These are phyloP conservation scores for Orussus abietinus DNA, from an alignment of 1,140 invertebrate genomes.

Conservation along the genomic window DNA sequence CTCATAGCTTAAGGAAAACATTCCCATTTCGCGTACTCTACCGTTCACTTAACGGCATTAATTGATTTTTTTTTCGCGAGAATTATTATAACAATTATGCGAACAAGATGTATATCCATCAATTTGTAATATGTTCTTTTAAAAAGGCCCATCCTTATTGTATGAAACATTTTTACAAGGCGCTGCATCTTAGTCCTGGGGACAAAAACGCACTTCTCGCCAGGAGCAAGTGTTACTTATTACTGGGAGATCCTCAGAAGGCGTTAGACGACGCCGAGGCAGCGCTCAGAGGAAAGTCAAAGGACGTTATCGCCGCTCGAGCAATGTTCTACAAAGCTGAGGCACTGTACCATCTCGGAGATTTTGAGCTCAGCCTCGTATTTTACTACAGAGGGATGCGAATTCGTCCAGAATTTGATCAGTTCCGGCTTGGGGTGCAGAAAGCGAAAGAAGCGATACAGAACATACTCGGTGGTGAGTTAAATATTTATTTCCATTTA, in stretches of 20 bases:
- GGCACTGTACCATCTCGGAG: slow-evolving; percentile 84
- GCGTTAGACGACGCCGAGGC: slow-evolving; percentile 82
- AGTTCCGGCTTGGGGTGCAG: slow-evolving; percentile 86
- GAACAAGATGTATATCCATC: slow-evolving; percentile 5
- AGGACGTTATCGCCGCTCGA: slow-evolving; percentile 74
- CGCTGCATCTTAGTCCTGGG: slow-evolving; percentile 77
- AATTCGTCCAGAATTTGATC: slow-evolving; percentile 78
- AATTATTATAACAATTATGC: slow-evolving; percentile 3
- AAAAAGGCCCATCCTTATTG: too few species aligned
- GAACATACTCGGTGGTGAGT: slow-evolving; percentile 77
- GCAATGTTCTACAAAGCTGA: slow-evolving; percentile 92
- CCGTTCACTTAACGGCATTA: neutral
- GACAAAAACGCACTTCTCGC: slow-evolving; percentile 84
- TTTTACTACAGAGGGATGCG: slow-evolving; percentile 85
- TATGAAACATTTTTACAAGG: slow-evolving; percentile 71
- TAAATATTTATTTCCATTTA: slow-evolving; percentile 4
- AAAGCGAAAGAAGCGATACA: slow-evolving; percentile 93
- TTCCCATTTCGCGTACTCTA: slow-evolving; percentile 4
- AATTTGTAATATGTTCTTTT: slow-evolving; percentile 15
- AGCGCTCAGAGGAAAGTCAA: slow-evolving; percentile 58
- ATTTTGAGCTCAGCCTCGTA: slow-evolving; percentile 90
- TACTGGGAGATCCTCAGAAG: slow-evolving; percentile 78
- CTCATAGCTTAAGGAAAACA: too few species aligned
- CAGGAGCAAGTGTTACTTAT: slow-evolving; percentile 84
- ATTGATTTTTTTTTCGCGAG: neutral